A percentile compares a stretch with the other conserved stretches of the same genome.
Evolutionary conservation across 2,797 vertebrate genomes (phyloP).

Genomic region (Xiphorhynchus erythropygius): DNA sequence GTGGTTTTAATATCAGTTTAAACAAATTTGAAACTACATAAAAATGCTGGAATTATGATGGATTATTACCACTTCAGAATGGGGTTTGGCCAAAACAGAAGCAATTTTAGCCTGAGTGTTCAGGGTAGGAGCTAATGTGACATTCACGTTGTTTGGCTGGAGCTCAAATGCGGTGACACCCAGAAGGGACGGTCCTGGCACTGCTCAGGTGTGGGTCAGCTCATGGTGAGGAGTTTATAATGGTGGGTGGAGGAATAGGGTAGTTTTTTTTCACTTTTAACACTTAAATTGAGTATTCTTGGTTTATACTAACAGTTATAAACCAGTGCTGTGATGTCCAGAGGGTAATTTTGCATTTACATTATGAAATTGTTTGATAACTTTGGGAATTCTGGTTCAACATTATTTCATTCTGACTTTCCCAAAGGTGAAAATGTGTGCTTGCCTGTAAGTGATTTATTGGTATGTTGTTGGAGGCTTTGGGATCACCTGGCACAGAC

Average conservation of each 20-base stretch:
- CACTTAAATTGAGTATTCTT: background rate
- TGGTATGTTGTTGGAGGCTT: background rate
- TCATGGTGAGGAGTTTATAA: background rate
- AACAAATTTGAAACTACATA: background rate
- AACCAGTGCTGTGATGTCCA: background rate
- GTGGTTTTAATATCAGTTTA: background rate
- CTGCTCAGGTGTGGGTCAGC: background rate
- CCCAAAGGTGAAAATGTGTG: background rate
- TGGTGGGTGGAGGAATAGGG: background rate
- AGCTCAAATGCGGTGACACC: background rate
- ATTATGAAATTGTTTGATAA: background rate
- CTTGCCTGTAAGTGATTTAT: background rate
- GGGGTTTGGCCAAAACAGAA: background rate
- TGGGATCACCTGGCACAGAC: background rate
- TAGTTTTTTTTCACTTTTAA: background rate
- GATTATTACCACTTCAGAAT: background rate
- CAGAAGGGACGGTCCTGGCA: background rate
- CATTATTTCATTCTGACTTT: background rate
- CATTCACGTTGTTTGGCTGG: background rate
- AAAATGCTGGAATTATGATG: background rate
- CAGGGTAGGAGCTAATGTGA: background rate
- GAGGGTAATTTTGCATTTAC: background rate
- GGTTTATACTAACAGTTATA: background rate
- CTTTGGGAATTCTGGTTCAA: background rate
- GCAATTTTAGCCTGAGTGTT: background rate